phyloP scores from a whole-genome alignment of 1,140 invertebrate species.

The Macrobrachium rosenbergii region DNA sequence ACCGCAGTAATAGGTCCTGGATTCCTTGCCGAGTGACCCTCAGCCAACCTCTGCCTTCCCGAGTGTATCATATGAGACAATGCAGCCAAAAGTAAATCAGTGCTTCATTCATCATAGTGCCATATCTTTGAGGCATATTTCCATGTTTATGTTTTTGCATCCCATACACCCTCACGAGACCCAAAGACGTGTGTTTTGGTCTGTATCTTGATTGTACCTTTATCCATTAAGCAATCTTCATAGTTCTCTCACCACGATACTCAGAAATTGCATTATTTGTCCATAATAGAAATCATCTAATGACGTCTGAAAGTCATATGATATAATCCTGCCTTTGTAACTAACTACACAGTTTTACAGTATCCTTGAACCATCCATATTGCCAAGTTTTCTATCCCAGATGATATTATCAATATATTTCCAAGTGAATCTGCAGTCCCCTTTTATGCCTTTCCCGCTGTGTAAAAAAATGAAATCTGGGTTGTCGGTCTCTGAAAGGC shows the following conservation, averaged over 20 bases:
- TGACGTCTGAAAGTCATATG: neutral
- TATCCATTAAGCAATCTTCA: conserved; percentile 1
- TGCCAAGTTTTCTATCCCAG: conserved; percentile 44
- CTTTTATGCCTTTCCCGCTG: conserved; percentile 21
- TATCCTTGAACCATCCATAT: conserved; percentile 38
- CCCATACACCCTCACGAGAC: too few species aligned
- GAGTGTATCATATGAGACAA: conserved; percentile 18
- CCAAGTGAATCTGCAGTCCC: conserved; percentile 33
- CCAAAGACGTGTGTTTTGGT: neutral
- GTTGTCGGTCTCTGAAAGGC: conserved; percentile 36
- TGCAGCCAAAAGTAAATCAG: conserved; percentile 4
- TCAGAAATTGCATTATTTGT: too few species aligned
- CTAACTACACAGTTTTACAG: conserved; percentile 27
- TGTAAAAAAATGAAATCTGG: neutral
- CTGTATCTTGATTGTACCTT: neutral
- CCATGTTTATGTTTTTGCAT: neutral
- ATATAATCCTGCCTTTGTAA: conserved; percentile 25
- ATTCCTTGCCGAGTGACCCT: conserved; percentile 15
- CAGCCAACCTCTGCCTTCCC: conserved; percentile 40
- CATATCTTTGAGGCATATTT: conserved; percentile 37
- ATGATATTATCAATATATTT: conserved; percentile 9
- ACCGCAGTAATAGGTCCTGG: neutral
- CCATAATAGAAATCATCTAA: too few species aligned
- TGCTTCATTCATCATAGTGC: conserved; percentile 50
- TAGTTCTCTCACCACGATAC: neutral